Conservation (phyloP, 2,888 invertebrate genomes). For the Spicauda simplicius region DNA sequence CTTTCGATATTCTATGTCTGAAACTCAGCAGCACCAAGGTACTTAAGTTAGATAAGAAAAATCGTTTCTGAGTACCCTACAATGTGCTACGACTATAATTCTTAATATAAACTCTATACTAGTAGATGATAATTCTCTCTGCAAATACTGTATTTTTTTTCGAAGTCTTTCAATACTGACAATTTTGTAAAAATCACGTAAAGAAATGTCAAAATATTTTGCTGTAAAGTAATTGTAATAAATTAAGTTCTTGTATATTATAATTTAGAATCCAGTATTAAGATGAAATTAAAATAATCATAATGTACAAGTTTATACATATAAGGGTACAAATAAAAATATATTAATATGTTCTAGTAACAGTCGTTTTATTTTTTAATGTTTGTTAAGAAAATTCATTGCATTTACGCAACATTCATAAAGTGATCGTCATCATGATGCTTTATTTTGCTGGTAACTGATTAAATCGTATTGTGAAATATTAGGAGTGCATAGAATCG, state of each 20-base stretch:
- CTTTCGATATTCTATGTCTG: background rate
- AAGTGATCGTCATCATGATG: too few relatives aligned
- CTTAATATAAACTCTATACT: background rate
- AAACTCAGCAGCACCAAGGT: slow-evolving; percentile 32
- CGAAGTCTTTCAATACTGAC: slow-evolving; percentile 9
- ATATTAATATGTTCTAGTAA: slow-evolving; percentile 50
- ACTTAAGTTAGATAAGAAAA: slow-evolving; percentile 28
- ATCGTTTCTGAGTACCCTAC: slow-evolving; percentile 7
- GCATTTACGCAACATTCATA: too few relatives aligned
- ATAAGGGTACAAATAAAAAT: slow-evolving; percentile 58
- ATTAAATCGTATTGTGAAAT: too few relatives aligned
- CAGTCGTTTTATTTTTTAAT: slow-evolving; percentile 1
- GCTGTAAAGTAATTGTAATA: slow-evolving; percentile 19
- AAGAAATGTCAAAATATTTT: slow-evolving; percentile 14
- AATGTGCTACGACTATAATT: slow-evolving; percentile 16
- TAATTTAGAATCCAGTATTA: slow-evolving; percentile 38
- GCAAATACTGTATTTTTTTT: slow-evolving; percentile 17
- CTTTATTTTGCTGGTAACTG: too few relatives aligned
- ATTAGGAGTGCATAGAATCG: too few relatives aligned
- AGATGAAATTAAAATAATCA: slow-evolving; percentile 46
- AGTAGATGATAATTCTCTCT: slow-evolving; percentile 4
- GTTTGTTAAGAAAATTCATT: background rate
- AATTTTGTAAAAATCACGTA: slow-evolving; percentile 17
- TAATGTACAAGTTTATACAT: slow-evolving; percentile 63
- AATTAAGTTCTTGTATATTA: slow-evolving; percentile 29